Evolutionary conservation across 2,888 invertebrate species (phyloP).

Genomic region (Pandemis cinnamomeana): DNA sequence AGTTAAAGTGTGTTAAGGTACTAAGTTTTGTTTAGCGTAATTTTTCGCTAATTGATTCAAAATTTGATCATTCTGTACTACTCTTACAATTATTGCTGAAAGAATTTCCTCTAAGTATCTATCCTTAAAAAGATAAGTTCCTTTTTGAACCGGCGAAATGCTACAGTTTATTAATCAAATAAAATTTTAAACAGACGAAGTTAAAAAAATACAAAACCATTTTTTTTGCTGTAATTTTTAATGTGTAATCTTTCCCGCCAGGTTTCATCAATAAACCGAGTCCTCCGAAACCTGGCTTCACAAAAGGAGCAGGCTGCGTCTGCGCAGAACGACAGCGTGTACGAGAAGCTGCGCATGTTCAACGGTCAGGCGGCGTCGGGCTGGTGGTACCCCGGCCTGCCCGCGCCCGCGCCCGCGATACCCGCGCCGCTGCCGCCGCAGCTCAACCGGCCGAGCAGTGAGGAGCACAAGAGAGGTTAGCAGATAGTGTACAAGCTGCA

Average conservation of each 20-base stretch:
- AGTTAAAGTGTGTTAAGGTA: no score
- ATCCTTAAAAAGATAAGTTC: no score
- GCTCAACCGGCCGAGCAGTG: slow-evolving; percentile 85
- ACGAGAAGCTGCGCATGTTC: slow-evolving; percentile 97
- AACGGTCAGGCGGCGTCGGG: slow-evolving; percentile 94
- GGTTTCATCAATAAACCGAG: slow-evolving; percentile 99
- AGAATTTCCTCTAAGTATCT: no score
- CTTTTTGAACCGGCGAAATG: no score
- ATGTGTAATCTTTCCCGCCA: slow-evolving; percentile 64
- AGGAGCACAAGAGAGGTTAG: slow-evolving; percentile 91
- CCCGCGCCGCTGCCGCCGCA: slow-evolving; percentile 87
- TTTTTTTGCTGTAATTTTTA: no score
- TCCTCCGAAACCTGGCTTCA: slow-evolving; percentile 96
- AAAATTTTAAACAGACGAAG: no score
- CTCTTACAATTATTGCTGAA: no score
- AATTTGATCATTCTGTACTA: no score
- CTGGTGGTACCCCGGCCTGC: slow-evolving; percentile 94
- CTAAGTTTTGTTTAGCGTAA: no score
- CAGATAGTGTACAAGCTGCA: slow-evolving; percentile 20
- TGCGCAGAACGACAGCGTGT: slow-evolving; percentile 94
- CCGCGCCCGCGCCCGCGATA: slow-evolving; percentile 89
- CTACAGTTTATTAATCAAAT: no score
- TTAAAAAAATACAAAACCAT: no score
- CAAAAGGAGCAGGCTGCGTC: slow-evolving; percentile 97
- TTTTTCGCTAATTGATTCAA: no score